These are phyloP conservation scores for Phrynocephalus vlangalii DNA, from an alignment of 2,797 vertebrate genomes.

Conservation along the genomic window DNA sequence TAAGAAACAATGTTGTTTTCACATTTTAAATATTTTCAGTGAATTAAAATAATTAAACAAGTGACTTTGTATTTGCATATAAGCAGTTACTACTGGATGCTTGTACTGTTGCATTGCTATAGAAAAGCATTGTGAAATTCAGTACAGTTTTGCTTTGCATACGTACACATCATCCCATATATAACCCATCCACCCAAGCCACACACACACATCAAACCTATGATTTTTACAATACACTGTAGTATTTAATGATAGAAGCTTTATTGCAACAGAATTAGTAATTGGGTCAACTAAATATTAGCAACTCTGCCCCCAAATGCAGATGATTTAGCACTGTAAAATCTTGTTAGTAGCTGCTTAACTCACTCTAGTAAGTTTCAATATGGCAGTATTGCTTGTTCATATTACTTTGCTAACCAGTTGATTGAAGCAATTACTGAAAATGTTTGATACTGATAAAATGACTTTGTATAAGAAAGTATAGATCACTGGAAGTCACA, in stretches of 20 bases:
- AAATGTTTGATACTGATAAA: not conserved
- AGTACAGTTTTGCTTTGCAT: not conserved
- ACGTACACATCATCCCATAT: not conserved
- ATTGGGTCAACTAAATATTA: not conserved
- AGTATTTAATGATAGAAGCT: slow-evolving; percentile 9
- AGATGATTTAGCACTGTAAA: slow-evolving; percentile 21
- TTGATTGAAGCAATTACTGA: not conserved
- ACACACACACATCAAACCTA: not conserved
- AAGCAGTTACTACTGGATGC: not conserved
- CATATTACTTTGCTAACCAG: not conserved
- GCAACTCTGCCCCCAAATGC: slow-evolving; percentile 13
- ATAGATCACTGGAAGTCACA: not conserved
- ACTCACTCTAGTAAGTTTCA: not conserved
- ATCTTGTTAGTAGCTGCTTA: slow-evolving; percentile 19
- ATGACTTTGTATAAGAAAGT: not conserved
- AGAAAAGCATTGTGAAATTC: accelerated
- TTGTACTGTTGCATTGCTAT: not conserved
- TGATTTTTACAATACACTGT: slow-evolving; percentile 11
- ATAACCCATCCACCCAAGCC: not conserved
- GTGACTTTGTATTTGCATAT: not conserved
- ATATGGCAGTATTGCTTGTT: not conserved
- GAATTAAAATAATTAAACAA: not conserved
- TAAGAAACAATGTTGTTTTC: slow-evolving; percentile 33
- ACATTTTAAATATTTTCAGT: slow-evolving; percentile 19
- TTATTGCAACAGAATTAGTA: not conserved